Conservation (phyloP, 2,797 vertebrate genomes). For the Sebastes steindachneri region DNA sequence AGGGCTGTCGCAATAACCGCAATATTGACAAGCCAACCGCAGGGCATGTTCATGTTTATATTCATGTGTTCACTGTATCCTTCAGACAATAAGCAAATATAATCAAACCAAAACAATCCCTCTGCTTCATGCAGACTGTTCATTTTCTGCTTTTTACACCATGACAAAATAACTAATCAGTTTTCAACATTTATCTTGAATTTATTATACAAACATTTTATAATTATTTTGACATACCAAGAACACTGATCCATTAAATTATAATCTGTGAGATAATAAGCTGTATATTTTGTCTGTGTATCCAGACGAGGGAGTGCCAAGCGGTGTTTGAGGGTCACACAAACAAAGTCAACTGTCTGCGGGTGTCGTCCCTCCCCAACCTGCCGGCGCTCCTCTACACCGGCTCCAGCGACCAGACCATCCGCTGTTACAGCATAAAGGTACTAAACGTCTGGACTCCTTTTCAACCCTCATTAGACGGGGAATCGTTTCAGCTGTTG, state of each 20-base stretch:
- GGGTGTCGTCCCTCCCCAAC: slow-evolving; percentile 85
- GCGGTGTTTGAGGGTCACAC: slow-evolving; percentile 91
- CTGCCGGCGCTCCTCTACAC: slow-evolving; percentile 87
- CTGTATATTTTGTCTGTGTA: neutral
- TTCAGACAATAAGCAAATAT: neutral
- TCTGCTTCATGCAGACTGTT: neutral
- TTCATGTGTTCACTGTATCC: too few species aligned
- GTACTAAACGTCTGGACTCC: slow-evolving; percentile 60
- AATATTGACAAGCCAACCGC: too few species aligned
- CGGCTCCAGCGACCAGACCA: slow-evolving; percentile 93
- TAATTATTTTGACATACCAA: neutral
- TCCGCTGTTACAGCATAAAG: slow-evolving; percentile 91
- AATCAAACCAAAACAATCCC: neutral
- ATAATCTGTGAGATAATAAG: neutral
- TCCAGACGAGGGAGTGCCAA: slow-evolving; percentile 88
- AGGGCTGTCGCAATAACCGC: too few species aligned
- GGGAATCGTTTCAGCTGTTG: neutral
- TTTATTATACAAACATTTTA: neutral
- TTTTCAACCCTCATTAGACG: neutral
- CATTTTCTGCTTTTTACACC: neutral
- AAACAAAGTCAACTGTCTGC: slow-evolving; percentile 93
- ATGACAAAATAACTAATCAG: too few species aligned
- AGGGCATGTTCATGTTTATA: too few species aligned
- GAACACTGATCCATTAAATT: neutral
- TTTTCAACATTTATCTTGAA: neutral